Conservation (phyloP, 2,888 invertebrate genomes). For the Athalia rosae region DNA sequence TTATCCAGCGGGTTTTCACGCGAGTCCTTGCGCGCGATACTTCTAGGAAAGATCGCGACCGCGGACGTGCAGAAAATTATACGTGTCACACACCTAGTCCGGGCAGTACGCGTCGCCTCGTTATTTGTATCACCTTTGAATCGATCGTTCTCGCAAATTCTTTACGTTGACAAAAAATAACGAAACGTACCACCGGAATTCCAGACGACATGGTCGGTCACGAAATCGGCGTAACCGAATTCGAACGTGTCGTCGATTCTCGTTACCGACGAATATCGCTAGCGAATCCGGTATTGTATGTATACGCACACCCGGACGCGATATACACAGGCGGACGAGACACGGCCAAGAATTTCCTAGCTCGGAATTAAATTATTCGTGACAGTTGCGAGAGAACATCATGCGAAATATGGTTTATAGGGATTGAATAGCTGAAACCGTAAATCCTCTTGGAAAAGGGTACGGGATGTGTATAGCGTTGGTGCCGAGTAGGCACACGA, state of each 20-base stretch:
- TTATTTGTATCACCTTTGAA: not conserved
- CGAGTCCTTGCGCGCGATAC: not conserved
- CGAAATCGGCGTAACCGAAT: no score
- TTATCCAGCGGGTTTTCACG: constrained; percentile 25
- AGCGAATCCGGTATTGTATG: no score
- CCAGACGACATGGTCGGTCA: constrained; percentile 3
- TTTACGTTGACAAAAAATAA: not conserved
- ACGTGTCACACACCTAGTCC: not conserved
- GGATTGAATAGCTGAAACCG: constrained; percentile 35
- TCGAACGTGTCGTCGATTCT: no score
- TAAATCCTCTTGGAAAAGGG: constrained; percentile 41
- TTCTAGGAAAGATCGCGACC: not conserved
- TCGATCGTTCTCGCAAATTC: constrained; percentile 7
- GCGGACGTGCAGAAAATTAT: constrained; percentile 12
- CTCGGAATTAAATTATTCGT: not conserved
- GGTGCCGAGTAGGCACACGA: not conserved
- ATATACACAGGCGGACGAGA: constrained; percentile 3
- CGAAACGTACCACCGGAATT: no score
- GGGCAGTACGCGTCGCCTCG: no score
- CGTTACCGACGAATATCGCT: no score
- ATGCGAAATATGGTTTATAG: constrained; percentile 18
- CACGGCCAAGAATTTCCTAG: not conserved
- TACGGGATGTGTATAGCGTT: constrained; percentile 23
- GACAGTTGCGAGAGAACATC: constrained; percentile 13
- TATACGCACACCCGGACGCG: no score